Percentiles rank a stretch among this genome's conserved stretches.
phyloP scores from a whole-genome alignment of 2,888 invertebrate species.

The Mamestra brassicae region DNA sequence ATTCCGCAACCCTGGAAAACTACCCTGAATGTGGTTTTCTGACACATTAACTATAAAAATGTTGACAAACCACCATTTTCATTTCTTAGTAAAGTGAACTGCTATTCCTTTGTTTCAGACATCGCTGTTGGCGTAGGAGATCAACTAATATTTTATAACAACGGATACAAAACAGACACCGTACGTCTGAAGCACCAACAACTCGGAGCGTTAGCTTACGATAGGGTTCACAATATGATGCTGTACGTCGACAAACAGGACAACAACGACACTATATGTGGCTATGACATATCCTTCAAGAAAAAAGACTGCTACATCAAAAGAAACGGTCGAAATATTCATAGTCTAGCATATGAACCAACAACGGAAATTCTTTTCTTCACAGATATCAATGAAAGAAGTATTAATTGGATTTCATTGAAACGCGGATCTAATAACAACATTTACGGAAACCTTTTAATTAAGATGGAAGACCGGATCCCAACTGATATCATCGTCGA shows the following conservation, averaged over 20 bases:
- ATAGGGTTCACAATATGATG: background rate
- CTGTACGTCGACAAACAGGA: background rate
- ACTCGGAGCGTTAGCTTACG: background rate
- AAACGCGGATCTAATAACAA: background rate
- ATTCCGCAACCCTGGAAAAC: no score
- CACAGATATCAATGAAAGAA: background rate
- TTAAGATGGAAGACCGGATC: background rate
- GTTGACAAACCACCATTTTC: no score
- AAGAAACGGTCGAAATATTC: background rate
- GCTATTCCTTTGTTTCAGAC: background rate
- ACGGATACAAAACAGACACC: background rate
- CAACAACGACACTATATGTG: background rate
- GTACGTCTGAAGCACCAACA: background rate
- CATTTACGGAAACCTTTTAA: background rate
- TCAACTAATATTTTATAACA: background rate
- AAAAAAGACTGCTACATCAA: background rate
- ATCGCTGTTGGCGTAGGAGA: background rate
- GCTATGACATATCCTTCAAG: background rate
- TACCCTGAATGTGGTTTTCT: no score
- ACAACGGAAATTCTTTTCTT: background rate
- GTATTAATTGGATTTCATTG: slow-evolving; percentile 7
- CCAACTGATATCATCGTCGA: background rate
- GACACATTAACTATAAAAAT: no score
- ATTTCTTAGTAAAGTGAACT: no score
- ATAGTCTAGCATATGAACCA: slow-evolving; percentile 4